Evolutionary conservation across 2,888 invertebrate genomes (phyloP), one percentile per base, ranked within the genome.

Genomic region (Lithodes maja): DNA sequence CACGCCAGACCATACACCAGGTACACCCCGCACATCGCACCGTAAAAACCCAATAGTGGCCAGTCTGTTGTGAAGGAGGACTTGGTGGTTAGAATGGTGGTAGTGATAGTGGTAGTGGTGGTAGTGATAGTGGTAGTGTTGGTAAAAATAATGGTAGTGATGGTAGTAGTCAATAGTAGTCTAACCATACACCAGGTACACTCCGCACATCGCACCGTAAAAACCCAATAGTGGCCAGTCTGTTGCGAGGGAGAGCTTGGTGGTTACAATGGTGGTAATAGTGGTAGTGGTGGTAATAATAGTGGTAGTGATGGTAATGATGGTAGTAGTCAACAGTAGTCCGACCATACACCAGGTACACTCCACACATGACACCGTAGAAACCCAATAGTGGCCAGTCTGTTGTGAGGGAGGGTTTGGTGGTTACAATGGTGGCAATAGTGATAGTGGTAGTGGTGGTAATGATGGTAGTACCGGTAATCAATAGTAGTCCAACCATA

Each of bases 1-100:
- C 99, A 99, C 68, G 95, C 95, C 0, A 97, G 93, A 54, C 97
- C 97, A 93, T 96, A 95, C n/a, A 96, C 93, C 0, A 97, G 96
- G 94, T 99, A 99, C 84, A 97, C 95, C 2, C 96, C 95, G 93
- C 98, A 98, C 98, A 98, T 98, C 71, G 96, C 95, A 55, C 97
- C 97, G 94, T 98, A 99, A 94, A 99, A 98, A 96, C 97, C 94
- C 78, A 92, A 84, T 78, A 92, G 82, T 2, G 91, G 91, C 83
- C 87, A 91, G 54, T 91, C 91, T 91, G 90, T 2, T 69, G 75
- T n/a, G 52, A 74, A 54, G n/a, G 54, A 33, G 33, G 33, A 0
- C 33, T 33, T 33, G 33, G 33, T 33, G 33, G 33, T 33, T 33
- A 33, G 33, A 33, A 33, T 33, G 33, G 33, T 33, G 33, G 33